Percentiles rank a stretch among this genome's conserved stretches.
phyloP scores from a whole-genome alignment of 2,113 vertebrate genomes.

The Triplophysa siluroides region DNA sequence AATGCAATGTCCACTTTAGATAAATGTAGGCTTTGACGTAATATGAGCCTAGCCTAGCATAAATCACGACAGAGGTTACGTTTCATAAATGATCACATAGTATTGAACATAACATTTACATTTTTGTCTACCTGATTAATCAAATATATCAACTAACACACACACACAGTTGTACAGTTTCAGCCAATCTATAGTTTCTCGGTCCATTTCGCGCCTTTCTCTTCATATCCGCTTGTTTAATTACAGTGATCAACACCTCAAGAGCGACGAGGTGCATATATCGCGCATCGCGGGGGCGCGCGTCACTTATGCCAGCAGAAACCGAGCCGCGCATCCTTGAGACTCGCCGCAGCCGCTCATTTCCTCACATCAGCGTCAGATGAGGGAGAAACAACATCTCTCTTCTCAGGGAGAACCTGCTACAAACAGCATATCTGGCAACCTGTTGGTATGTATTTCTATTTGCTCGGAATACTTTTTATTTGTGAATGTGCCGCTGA shows the following conservation, averaged over 20 bases:
- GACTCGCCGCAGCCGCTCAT: constrained; percentile 17
- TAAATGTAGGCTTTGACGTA: too few species aligned
- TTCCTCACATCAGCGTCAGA: background rate
- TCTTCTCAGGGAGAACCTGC: background rate
- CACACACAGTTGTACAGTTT: background rate
- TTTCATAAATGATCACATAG: too few species aligned
- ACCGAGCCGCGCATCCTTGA: background rate
- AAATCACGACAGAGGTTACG: too few species aligned
- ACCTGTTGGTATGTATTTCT: background rate
- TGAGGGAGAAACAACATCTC: background rate
- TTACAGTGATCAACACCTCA: background rate
- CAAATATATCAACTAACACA: background rate
- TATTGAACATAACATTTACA: too few species aligned
- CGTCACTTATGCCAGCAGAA: background rate
- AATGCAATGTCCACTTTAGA: too few species aligned
- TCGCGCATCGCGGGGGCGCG: background rate
- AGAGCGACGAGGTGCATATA: background rate
- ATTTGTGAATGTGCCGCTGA: background rate
- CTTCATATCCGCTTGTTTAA: background rate
- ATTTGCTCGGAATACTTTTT: background rate
- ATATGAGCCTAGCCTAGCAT: too few species aligned
- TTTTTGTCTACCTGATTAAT: background rate
- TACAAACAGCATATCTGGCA: background rate
- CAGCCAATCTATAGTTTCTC: background rate
- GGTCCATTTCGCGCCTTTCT: background rate